Conservation (phyloP, 2,797 vertebrate species). For the Enoplosus armatus region DNA sequence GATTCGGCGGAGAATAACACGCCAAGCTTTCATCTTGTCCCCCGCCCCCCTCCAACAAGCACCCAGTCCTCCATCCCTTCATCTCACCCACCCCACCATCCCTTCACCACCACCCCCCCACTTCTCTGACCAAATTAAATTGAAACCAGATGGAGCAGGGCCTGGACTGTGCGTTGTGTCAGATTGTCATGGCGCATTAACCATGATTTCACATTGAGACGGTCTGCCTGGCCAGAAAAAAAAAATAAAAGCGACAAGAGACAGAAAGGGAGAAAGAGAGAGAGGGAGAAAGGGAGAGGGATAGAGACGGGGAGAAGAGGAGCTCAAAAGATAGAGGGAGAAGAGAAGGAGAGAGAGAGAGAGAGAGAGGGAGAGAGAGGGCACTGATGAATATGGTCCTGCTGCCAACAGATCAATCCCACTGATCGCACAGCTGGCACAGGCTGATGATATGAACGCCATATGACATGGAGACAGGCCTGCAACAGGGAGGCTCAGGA, state of each 20-base stretch:
- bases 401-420: slow-evolving; percentile 80
- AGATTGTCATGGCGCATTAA: slow-evolving; percentile 82
- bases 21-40: slow-evolving; percentile 84
- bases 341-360: slow-evolving; percentile 38
- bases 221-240: slow-evolving; percentile 68
- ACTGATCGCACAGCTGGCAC: slow-evolving; percentile 83
- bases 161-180: slow-evolving; percentile 77
- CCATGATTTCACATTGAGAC: slow-evolving; percentile 82
- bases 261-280: slow-evolving; percentile 53
- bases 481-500: slow-evolving; percentile 62
- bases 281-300: slow-evolving; percentile 45
- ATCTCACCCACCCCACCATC: slow-evolving; percentile 58
- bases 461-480: slow-evolving; percentile 72
- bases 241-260: slow-evolving; percentile 56
- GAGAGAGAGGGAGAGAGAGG: slow-evolving; percentile 17
- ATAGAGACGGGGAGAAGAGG: slow-evolving; percentile 30
- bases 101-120: slow-evolving; percentile 45
- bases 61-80: slow-evolving; percentile 65
- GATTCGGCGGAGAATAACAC: slow-evolving; percentile 84
- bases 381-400: slow-evolving; percentile 70
- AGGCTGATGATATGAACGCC: slow-evolving; percentile 73
- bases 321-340: slow-evolving; percentile 35
- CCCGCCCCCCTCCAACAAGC: slow-evolving; percentile 44
- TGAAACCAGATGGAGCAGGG: slow-evolving; percentile 87
- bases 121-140: slow-evolving; percentile 86